Percentiles rank a stretch among this genome's conserved stretches.
Conservation (phyloP, 2,888 invertebrate species). For the Coremacera marginata region DNA sequence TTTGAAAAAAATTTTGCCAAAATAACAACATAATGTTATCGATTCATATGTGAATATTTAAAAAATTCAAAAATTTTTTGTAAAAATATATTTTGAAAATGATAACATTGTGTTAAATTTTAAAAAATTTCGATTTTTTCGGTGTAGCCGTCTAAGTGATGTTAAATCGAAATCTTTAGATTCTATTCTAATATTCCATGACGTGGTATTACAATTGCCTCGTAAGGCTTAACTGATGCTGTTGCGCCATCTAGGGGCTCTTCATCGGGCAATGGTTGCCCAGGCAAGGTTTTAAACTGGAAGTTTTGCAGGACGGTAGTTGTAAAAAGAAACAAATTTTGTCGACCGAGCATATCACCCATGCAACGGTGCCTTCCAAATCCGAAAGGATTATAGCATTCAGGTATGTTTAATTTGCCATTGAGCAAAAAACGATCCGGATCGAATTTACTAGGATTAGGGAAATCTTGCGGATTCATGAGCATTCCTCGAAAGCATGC, state of each 20-base stretch:
- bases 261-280: slow-evolving; percentile 74
- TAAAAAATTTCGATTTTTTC: too few species aligned
- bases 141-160: too few species aligned
- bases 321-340: slow-evolving; percentile 83
- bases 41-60: too few species aligned
- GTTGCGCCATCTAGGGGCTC: slow-evolving; percentile 84
- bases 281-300: slow-evolving; percentile 76
- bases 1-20: too few species aligned
- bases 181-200: slow-evolving; percentile 8
- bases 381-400: slow-evolving; percentile 83
- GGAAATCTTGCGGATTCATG: slow-evolving; percentile 77
- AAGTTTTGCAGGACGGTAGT: slow-evolving; percentile 81
- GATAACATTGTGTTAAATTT: too few species aligned
- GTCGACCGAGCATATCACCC: slow-evolving; percentile 82
- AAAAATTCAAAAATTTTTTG: too few species aligned
- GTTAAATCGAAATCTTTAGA: too few species aligned
- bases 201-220: slow-evolving; percentile 75
- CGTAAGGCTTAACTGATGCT: slow-evolving; percentile 80
- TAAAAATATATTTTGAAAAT: too few species aligned
- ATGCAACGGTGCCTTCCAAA: slow-evolving; percentile 84
- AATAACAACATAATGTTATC: too few species aligned
- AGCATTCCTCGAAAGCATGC: slow-evolving; percentile 81
- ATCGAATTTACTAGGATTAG: slow-evolving; percentile 78
- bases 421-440: slow-evolving; percentile 81
- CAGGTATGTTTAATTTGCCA: slow-evolving; percentile 75